Conservation (phyloP, 2,888 invertebrate genomes). For the Tetropium fuscum region DNA sequence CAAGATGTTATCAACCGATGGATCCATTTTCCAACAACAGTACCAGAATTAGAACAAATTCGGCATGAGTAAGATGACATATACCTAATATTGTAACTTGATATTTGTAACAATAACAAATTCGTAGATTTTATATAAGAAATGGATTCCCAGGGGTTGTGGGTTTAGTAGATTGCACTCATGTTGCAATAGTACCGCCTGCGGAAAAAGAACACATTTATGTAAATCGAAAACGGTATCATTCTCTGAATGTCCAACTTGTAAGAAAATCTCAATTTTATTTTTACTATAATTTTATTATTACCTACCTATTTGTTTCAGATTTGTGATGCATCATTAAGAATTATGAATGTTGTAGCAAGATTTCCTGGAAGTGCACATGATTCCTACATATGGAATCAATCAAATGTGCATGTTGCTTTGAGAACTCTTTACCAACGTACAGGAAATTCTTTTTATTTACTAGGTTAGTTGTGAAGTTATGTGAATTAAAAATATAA, state of each 20-base stretch:
- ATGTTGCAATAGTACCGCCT: conserved; percentile 27
- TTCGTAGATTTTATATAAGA: conserved; percentile 33
- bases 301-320: conserved; percentile 20
- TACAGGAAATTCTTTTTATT: no score
- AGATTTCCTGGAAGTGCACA: conserved; percentile 28
- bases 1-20: conserved; percentile 31
- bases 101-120: background rate
- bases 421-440: no score
- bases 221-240: conserved; percentile 33
- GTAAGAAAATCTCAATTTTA: conserved; percentile 7
- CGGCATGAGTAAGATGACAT: conserved; percentile 8
- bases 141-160: conserved; percentile 30
- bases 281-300: background rate
- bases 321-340: conserved; percentile 29
- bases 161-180: conserved; percentile 7
- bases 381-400: conserved; percentile 26
- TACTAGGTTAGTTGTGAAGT: no score
- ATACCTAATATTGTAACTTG: background rate
- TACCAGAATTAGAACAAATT: conserved; percentile 20
- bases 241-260: conserved; percentile 35
- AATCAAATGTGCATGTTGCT: no score
- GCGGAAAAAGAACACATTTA: conserved; percentile 5
- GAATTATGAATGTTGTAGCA: conserved; percentile 19
- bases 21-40: conserved; percentile 35
- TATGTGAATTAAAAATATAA: no score